phyloP scores from a whole-genome alignment of 2,888 invertebrate species.

The Catocala nupta region DNA sequence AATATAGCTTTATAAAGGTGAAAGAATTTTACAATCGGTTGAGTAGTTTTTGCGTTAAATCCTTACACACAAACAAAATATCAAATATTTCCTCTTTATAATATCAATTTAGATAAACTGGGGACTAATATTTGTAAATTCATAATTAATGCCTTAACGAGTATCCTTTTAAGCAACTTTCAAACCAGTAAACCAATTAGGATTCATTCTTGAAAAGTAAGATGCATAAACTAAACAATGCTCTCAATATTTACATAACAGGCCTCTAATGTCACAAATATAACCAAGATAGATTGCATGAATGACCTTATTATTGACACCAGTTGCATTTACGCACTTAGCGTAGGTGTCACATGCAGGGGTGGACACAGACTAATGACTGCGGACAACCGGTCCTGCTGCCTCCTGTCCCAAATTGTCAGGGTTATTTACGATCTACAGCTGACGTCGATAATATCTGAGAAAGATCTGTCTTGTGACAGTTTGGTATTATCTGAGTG shows the following conservation, averaged over 20 bases:
- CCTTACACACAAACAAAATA: too few species aligned
- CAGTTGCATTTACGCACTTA: slow-evolving; percentile 17
- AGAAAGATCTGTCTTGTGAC: neutral
- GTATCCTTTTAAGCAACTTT: too few species aligned
- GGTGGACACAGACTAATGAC: slow-evolving; percentile 49
- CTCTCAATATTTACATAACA: neutral
- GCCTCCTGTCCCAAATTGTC: neutral
- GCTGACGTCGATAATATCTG: neutral
- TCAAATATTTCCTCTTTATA: too few species aligned
- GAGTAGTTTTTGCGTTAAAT: too few species aligned
- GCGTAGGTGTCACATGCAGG: slow-evolving; percentile 50
- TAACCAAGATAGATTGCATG: neutral
- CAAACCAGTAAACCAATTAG: too few species aligned
- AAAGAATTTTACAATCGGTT: too few species aligned
- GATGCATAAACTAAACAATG: too few species aligned
- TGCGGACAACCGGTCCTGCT: slow-evolving; percentile 32
- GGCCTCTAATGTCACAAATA: neutral
- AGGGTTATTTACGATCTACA: neutral
- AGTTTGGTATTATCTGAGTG: neutral
- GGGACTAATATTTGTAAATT: too few species aligned
- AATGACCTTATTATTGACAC: slow-evolving; percentile 13
- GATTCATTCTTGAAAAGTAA: too few species aligned
- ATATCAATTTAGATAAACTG: too few species aligned
- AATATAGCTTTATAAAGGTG: too few species aligned
- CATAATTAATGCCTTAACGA: too few species aligned